Evolutionary conservation across 35 echinoderm and acorn worm species (phyloP).

Genomic region (Lytechinus variegatus): DNA sequence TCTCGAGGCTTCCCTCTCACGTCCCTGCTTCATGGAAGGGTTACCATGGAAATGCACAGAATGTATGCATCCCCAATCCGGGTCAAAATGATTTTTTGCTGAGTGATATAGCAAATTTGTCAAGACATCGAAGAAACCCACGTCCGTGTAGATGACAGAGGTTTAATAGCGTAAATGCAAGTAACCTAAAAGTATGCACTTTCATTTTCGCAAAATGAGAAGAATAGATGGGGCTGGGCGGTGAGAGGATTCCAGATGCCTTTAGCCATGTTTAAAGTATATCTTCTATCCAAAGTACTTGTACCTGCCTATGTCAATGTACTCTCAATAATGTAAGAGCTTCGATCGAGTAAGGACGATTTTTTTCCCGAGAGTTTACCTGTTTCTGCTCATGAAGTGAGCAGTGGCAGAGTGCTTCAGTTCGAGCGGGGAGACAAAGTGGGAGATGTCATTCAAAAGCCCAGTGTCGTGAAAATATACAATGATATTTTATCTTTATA

Average conservation of each 20-base stretch:
- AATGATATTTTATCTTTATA: too few relatives aligned
- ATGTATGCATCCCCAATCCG: not conserved
- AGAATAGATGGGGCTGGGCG: not conserved
- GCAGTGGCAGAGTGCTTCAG: not conserved
- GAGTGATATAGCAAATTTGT: not conserved
- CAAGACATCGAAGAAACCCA: not conserved
- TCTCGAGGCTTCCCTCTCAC: too few relatives aligned
- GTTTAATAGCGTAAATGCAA: not conserved
- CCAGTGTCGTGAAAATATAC: too few relatives aligned
- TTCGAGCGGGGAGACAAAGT: too few relatives aligned
- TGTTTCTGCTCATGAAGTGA: not conserved
- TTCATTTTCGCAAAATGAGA: not conserved
- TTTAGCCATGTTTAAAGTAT: not conserved
- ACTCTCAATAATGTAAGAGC: not conserved
- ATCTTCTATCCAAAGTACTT: not conserved
- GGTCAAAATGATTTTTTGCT: constrained; percentile 1
- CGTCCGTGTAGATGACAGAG: not conserved
- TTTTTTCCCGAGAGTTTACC: not conserved
- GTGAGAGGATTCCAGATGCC: not conserved
- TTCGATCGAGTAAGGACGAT: not conserved
- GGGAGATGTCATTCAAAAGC: too few relatives aligned
- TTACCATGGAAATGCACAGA: not conserved
- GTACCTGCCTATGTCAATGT: not conserved
- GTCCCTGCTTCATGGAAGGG: too few relatives aligned
- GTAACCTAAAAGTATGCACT: constrained; percentile 3